Evolutionary conservation across 2,113 vertebrate genomes (phyloP), one percentile per base, ranked within the genome.

Genomic region (Chionomys nivalis): DNA sequence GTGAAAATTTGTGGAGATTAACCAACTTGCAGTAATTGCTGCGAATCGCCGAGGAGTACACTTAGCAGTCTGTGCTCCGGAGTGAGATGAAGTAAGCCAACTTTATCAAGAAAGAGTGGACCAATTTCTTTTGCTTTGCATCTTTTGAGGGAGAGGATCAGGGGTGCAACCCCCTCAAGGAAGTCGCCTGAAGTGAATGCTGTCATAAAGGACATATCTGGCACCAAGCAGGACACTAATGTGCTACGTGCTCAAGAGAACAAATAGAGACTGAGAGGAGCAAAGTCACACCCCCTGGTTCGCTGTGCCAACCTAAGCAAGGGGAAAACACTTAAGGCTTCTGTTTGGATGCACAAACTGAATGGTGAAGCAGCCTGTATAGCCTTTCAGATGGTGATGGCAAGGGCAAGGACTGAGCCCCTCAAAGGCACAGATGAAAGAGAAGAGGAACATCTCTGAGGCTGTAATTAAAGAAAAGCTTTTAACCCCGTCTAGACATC

Each of bases 331-430:
- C 95, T 94, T 63, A 0, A 87, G 82, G 65, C 78, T 96, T 96
- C 96, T 94, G 96, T 96, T 76, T 96, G 96, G 87, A 87, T 97
- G 96, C 95, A 97, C 98, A 98, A 96, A 97, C 78, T 97, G 95
- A 97, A 97, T 96, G 91, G 95, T 1, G 5, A 75, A 13, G 44
- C 36, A 39, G 95, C 52, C 42, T 0, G 5, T 79, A 58, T 97
- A 96, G 91, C 88, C 91, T 97, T 97, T 96, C 91, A 77, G 79
- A 55, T 96, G 88, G 79, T 87, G 85, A 96, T 90, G 89, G 79
- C 7, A 2, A 91, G 73, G 87, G 66, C 78, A 89, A n/a, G 83
- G 39, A 44, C 90, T 47, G 77, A 95, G 55, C 75, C 77, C 90
- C 75, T 90, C 94, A 94, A 91, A 95, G 28, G 47, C 95, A 61